Percentiles rank a stretch among this genome's conserved stretches.
These are phyloP conservation scores for Galeruca laticollis DNA, from an alignment of 2,888 invertebrate genomes.

Conservation along the genomic window DNA sequence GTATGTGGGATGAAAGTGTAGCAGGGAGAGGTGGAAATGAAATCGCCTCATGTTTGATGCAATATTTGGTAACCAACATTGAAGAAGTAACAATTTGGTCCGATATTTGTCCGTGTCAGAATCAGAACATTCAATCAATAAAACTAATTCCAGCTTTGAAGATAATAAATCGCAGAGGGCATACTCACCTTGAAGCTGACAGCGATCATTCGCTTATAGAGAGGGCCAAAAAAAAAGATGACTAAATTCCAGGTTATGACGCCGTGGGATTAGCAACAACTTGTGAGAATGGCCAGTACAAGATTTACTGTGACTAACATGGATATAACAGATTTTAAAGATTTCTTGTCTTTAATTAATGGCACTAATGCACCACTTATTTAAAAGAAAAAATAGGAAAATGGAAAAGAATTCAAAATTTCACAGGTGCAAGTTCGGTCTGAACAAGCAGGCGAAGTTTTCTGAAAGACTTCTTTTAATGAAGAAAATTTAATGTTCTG, in stretches of 20 bases:
- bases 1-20: slow-evolving; percentile 44
- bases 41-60: slow-evolving; percentile 46
- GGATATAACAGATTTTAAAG: slow-evolving; percentile 23
- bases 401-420: slow-evolving; percentile 36
- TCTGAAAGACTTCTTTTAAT: no score
- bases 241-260: no score
- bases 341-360: slow-evolving; percentile 40
- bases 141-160: slow-evolving; percentile 26
- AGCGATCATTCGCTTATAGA: slow-evolving; percentile 37
- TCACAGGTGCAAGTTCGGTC: slow-evolving; percentile 36
- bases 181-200: slow-evolving; percentile 38
- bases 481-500: no score
- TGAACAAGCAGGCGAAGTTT: no score
- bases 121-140: neutral
- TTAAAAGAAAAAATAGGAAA: slow-evolving; percentile 27
- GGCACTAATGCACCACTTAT: no score
- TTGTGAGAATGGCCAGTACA: slow-evolving; percentile 6
- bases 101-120: slow-evolving; percentile 26
- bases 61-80: slow-evolving; percentile 24
- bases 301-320: slow-evolving; percentile 36
- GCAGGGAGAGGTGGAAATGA: slow-evolving; percentile 44
- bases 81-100: slow-evolving; percentile 27
- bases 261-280: slow-evolving; percentile 42
- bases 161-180: slow-evolving; percentile 39
- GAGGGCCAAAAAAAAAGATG: slow-evolving; percentile 33